phyloP scores from a whole-genome alignment of 2,888 invertebrate species.

The Heliconius aoede region DNA sequence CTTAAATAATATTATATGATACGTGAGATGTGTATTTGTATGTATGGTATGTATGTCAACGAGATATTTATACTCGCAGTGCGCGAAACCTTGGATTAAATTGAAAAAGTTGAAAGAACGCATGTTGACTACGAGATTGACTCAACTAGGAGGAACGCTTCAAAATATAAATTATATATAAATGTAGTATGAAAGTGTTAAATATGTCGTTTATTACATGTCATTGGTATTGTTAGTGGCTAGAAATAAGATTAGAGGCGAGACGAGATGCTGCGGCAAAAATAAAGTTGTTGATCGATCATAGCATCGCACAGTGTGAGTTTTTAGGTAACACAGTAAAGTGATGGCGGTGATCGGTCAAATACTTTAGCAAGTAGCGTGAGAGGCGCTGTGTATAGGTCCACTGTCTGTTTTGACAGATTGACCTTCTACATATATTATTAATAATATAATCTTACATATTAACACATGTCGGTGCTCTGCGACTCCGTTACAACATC shows the following conservation, averaged over 20 bases:
- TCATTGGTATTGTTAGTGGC: slow-evolving; percentile 18
- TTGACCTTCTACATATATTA: no score
- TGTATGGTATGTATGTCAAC: slow-evolving; percentile 25
- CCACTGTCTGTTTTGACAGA: background rate
- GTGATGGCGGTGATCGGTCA: background rate
- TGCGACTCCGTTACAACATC: slow-evolving; percentile 14
- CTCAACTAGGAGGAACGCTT: background rate
- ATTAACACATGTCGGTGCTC: slow-evolving; percentile 9
- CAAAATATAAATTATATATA: no score
- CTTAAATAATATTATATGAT: background rate
- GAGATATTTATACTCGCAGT: slow-evolving; percentile 17
- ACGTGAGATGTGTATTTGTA: no score
- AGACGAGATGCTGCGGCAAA: slow-evolving; percentile 37
- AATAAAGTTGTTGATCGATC: background rate
- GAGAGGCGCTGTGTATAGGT: background rate
- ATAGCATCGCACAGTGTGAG: no score
- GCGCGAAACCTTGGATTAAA: slow-evolving; percentile 25
- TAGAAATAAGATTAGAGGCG: slow-evolving; percentile 29
- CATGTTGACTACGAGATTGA: slow-evolving; percentile 16
- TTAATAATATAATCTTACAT: no score
- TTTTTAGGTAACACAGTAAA: no score
- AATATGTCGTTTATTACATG: background rate
- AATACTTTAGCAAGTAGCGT: background rate
- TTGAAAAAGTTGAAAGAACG: slow-evolving; percentile 26
- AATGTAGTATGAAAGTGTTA: background rate